These are phyloP conservation scores for Platysternon megacephalum DNA, from an alignment of 2,113 vertebrate species.

Conservation along the genomic window DNA sequence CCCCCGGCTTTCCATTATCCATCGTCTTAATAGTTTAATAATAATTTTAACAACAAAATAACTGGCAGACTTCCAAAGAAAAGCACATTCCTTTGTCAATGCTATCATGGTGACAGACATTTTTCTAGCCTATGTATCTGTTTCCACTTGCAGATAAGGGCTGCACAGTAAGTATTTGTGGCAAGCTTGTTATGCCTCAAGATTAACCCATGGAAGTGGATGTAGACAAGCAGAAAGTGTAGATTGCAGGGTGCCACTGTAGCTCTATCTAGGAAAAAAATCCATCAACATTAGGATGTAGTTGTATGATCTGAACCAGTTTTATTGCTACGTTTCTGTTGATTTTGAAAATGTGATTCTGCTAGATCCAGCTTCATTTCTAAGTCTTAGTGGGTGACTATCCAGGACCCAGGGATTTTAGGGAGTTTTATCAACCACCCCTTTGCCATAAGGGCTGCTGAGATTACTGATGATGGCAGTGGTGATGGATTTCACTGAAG, in stretches of 20 bases:
- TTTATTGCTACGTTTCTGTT: background rate
- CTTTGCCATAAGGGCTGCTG: background rate
- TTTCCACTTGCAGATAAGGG: background rate
- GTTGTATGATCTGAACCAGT: background rate
- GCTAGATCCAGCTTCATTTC: background rate
- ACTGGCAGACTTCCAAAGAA: background rate
- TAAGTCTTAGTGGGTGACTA: background rate
- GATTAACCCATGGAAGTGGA: background rate
- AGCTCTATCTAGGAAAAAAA: background rate
- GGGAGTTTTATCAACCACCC: background rate
- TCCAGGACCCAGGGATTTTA: background rate
- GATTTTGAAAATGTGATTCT: background rate
- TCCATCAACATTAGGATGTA: background rate
- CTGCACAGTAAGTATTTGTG: background rate
- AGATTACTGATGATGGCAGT: background rate
- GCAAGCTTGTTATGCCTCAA: conserved; percentile 8
- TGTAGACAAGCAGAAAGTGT: background rate
- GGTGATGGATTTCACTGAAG: background rate
- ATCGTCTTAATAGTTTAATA: background rate
- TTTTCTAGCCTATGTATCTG: background rate
- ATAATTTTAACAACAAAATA: conserved; percentile 7
- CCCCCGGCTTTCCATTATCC: background rate
- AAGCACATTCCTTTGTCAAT: background rate
- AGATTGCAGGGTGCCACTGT: background rate
- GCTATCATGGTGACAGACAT: background rate